Evolutionary conservation across 1,140 invertebrate genomes (phyloP), one percentile per base, ranked within the genome.

Genomic region (Teleopsis dalmanni): DNA sequence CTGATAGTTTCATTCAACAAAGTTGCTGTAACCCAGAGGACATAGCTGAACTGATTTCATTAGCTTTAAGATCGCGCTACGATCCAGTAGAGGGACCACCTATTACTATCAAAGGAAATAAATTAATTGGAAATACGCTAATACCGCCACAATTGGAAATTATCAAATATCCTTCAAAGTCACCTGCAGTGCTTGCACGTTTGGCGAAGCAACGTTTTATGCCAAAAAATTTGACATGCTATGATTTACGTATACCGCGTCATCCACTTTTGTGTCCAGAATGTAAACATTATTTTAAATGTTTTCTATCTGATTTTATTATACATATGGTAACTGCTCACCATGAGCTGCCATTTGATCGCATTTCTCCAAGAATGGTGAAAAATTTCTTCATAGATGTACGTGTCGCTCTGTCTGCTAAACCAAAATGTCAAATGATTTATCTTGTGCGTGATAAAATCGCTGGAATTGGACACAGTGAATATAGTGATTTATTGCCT

Each of bases 371-470:
- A 0, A 13, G 49, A 6, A 38, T 56, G 25, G 45, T 51, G 1
- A 65, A 61, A 50, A 63, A 63, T 16, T 62, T 66, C 36, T 61
- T 57, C 14, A 33, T 66, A 26, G 58, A 65, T 33, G 31, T 51
- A 8, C 51, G 36, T 4, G n/a, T 52, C 18, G 44, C 38, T 1
- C n/a, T 38, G 9, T 22, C 43, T 21, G 57, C 57, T 18, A 51
- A 22, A n/a, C 47, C 50, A 34, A 59, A 46, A 18, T 66, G 62
- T 22, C 56, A 60, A 7, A 52, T 62, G 48, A 34, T 61, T 2
- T 65, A 58, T 35, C 45, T 66, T 43, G 45, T 66, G 4, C 42
- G 27, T 7, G 48, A 59, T 26, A 58, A 61, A 40, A 45, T 61
- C 10, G 21, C 46, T 6, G 54, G 59, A 27, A 26, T 49, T 10